Conservation (phyloP, 2,797 vertebrate genomes). For the Channa striata region DNA sequence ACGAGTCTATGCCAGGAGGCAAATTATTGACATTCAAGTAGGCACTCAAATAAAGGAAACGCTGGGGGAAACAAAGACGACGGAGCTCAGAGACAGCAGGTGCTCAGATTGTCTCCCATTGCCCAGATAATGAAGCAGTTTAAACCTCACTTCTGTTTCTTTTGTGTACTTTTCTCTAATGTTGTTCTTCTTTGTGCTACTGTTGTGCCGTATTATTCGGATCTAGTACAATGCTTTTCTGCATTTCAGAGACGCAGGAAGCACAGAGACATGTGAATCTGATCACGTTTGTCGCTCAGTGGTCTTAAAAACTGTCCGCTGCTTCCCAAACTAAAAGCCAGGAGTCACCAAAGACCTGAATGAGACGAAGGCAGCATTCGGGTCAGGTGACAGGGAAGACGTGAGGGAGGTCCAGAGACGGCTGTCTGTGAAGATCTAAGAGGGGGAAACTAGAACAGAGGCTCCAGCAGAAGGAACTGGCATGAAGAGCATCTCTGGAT, state of each 20-base stretch:
- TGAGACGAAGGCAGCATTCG: no score
- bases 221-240: background rate
- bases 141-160: background rate
- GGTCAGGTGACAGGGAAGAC: no score
- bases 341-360: no score
- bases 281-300: background rate
- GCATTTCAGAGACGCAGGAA: background rate
- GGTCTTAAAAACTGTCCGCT: background rate
- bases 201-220: background rate
- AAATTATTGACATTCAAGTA: conserved; percentile 16
- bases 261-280: background rate
- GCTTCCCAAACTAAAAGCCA: no score
- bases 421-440: no score
- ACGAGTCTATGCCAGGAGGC: conserved; percentile 1
- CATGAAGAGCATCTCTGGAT: no score
- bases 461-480: no score
- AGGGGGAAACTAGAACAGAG: no score
- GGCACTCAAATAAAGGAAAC: conserved; percentile 4
- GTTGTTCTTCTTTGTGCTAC: background rate
- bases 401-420: no score
- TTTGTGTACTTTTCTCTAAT: background rate
- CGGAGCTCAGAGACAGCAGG: conserved; percentile 28
- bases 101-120: conserved; percentile 19
- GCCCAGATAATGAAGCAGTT: conserved; percentile 30
- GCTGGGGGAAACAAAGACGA: background rate